These are phyloP conservation scores for Sebastes nivosus DNA, from an alignment of 2,797 vertebrate species.

Conservation along the genomic window DNA sequence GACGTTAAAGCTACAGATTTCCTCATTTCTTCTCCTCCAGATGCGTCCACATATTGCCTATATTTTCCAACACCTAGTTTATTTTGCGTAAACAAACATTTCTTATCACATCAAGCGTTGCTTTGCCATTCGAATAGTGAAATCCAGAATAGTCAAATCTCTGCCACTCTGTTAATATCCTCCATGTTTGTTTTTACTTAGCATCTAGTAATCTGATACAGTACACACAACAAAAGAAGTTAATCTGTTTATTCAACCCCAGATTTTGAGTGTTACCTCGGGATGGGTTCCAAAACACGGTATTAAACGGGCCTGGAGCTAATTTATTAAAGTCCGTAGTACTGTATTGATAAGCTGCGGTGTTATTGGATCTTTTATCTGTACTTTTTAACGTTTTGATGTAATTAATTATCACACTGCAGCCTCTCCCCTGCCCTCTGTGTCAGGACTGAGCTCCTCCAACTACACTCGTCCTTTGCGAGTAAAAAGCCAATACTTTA, in stretches of 20 bases:
- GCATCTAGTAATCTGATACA: not conserved
- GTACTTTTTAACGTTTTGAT: no score
- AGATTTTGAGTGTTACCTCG: no score
- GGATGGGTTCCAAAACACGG: no score
- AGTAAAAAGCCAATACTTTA: no score
- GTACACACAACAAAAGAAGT: not conserved
- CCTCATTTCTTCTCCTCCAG: not conserved
- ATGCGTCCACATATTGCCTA: not conserved
- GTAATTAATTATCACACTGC: no score
- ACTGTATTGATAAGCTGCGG: no score
- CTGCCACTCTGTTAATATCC: not conserved
- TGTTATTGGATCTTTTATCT: no score
- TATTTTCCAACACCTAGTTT: not conserved
- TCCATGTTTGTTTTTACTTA: not conserved
- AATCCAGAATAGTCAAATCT: not conserved
- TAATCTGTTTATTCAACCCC: not conserved
- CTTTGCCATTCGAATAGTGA: not conserved
- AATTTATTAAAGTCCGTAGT: no score
- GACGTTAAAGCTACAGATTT: not conserved
- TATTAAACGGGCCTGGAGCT: no score
- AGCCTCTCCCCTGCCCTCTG: no score
- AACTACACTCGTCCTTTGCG: no score
- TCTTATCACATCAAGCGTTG: not conserved
- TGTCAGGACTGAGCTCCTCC: no score
- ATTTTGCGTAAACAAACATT: not conserved